Evolutionary conservation across 2,888 invertebrate genomes (phyloP).

Genomic region (Eupelmus urozonus): DNA sequence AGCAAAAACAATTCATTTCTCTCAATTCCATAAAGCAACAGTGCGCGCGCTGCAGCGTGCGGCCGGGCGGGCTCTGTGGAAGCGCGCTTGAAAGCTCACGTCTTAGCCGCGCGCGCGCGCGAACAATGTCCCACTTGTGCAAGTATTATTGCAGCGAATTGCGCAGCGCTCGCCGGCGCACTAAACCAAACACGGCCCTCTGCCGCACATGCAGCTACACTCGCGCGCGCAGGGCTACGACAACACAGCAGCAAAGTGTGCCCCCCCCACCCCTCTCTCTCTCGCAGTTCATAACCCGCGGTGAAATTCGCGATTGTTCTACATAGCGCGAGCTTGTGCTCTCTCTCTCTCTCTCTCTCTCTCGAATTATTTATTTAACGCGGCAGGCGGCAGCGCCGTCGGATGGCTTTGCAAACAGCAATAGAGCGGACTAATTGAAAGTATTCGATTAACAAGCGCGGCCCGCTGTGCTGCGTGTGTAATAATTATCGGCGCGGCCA

Average conservation of each 20-base stretch:
- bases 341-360: no score
- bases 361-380: slow-evolving; percentile 54
- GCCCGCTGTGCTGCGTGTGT: slow-evolving; percentile 55
- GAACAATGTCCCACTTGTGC: slow-evolving; percentile 1
- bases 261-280: no score
- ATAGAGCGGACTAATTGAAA: slow-evolving; percentile 68
- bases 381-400: slow-evolving; percentile 22
- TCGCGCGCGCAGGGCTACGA: not conserved
- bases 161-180: not conserved
- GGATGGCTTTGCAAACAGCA: slow-evolving; percentile 62
- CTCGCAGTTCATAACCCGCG: slow-evolving; percentile 29
- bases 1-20: not conserved
- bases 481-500: slow-evolving; percentile 62
- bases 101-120: not conserved
- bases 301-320: no score
- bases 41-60: no score
- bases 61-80: no score
- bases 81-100: not conserved
- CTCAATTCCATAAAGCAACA: no score
- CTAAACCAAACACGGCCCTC: not conserved
- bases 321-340: no score
- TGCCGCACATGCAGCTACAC: not conserved
- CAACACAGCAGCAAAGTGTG: not conserved
- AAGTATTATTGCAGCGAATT: not conserved
- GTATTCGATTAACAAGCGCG: slow-evolving; percentile 66